Conservation (phyloP, 2,797 vertebrate genomes). For the Enoplosus armatus region DNA sequence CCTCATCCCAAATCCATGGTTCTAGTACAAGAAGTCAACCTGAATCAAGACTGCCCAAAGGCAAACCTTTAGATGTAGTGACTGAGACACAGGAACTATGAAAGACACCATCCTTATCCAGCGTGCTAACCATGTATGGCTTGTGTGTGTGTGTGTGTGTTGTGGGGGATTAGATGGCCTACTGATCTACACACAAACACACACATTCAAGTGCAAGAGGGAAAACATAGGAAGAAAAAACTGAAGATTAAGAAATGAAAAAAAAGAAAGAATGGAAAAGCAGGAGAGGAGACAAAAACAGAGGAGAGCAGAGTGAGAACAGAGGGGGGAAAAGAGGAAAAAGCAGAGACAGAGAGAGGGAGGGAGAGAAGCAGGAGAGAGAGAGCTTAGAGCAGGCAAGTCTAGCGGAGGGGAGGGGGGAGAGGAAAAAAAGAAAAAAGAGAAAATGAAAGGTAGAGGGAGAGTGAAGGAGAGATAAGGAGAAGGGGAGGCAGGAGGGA, state of each 20-base stretch:
- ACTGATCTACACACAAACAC: constrained; percentile 67
- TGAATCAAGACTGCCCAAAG: constrained; percentile 25
- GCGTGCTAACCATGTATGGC: constrained; percentile 52
- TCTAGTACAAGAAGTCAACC: constrained; percentile 19
- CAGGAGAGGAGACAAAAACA: constrained; percentile 52
- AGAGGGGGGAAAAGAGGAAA: constrained; percentile 10
- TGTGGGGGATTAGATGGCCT: constrained; percentile 67
- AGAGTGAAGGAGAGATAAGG: constrained; percentile 55
- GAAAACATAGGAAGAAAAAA: constrained; percentile 36
- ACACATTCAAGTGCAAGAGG: constrained; percentile 47
- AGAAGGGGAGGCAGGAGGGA: constrained; percentile 20
- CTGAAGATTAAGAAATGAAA: constrained; percentile 56
- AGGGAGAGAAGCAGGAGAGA: constrained; percentile 19
- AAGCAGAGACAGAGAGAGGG: constrained; percentile 27
- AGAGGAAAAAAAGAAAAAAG: constrained; percentile 7
- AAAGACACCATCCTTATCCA: constrained; percentile 59
- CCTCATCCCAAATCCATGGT: constrained; percentile 24
- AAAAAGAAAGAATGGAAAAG: constrained; percentile 53
- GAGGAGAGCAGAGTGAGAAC: constrained; percentile 37
- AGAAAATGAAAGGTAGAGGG: constrained; percentile 61
- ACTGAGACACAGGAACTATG: constrained; percentile 45
- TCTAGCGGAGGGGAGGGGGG: constrained; percentile 44
- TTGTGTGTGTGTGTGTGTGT: constrained; percentile 28
- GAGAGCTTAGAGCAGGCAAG: constrained; percentile 54
- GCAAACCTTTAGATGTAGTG: constrained; percentile 41